Conservation (phyloP, 2,113 vertebrate genomes). For the Heloderma charlesbogerti region DNA sequence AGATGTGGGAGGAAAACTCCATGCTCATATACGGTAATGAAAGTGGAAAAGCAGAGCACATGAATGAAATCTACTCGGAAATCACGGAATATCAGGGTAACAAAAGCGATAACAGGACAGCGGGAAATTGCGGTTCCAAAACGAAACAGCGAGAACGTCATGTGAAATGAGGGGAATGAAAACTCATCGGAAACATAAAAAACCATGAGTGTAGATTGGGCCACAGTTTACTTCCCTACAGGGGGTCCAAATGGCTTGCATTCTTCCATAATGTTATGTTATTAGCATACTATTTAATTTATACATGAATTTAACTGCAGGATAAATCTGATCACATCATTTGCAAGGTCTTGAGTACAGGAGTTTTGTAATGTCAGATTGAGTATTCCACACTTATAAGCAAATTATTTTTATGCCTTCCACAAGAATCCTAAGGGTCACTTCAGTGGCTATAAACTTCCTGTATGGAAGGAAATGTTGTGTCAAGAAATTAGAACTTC, state of each 20-base stretch:
- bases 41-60: no score
- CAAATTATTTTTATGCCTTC: constrained; percentile 34
- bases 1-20: no score
- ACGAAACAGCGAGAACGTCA: no score
- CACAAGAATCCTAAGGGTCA: neutral
- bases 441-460: neutral
- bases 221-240: constrained; percentile 77
- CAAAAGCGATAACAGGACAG: no score
- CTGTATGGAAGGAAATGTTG: neutral
- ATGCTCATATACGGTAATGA: no score
- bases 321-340: constrained; percentile 77
- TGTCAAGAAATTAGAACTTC: neutral
- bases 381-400: constrained; percentile 44
- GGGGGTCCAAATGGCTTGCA: constrained; percentile 76
- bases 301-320: constrained; percentile 79
- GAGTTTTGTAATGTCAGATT: constrained; percentile 23
- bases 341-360: constrained; percentile 70
- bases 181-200: no score
- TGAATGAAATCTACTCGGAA: no score
- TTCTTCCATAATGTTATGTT: constrained; percentile 82
- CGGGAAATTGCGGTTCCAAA: no score
- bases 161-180: no score
- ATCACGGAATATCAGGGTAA: no score
- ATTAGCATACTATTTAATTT: constrained; percentile 77
- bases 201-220: no score